Conservation (phyloP, 2,888 invertebrate species). For the Cremastinae sp. region DNA sequence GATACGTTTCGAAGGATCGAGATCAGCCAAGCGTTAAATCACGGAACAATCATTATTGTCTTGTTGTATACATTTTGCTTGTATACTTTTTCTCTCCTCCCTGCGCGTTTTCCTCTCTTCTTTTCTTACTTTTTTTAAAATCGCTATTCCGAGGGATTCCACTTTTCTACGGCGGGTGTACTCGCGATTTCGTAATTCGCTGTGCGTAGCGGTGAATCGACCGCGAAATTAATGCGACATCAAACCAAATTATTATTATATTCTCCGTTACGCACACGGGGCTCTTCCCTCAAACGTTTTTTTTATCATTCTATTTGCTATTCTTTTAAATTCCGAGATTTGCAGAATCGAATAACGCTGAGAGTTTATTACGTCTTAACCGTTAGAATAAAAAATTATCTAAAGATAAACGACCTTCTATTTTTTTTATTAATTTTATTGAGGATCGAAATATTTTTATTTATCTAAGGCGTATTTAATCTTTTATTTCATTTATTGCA, state of each 20-base stretch:
- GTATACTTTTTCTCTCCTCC: neutral
- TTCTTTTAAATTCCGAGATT: too few relatives aligned
- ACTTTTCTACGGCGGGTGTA: neutral
- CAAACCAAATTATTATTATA: neutral
- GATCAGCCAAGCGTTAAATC: conserved; percentile 21
- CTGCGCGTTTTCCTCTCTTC: too few relatives aligned
- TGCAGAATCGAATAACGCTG: too few relatives aligned
- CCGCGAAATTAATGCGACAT: conserved; percentile 20
- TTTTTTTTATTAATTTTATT: too few relatives aligned
- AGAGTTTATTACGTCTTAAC: too few relatives aligned
- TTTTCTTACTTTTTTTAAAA: too few relatives aligned
- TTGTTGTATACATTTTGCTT: neutral
- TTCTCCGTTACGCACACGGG: conserved; percentile 3
- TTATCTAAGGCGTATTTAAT: too few relatives aligned
- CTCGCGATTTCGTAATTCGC: conserved; percentile 8
- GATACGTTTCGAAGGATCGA: neutral
- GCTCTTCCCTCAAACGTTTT: neutral
- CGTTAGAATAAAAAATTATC: too few relatives aligned
- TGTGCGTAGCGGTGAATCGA: conserved; percentile 11
- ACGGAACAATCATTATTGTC: conserved; percentile 7
- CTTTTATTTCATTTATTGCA: too few relatives aligned
- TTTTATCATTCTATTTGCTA: too few relatives aligned
- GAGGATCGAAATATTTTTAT: too few relatives aligned
- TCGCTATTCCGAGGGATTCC: neutral
- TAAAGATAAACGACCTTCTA: too few relatives aligned